Evolutionary conservation across 1,140 invertebrate genomes (phyloP).

Genomic region (Drosophila micromelanica): DNA sequence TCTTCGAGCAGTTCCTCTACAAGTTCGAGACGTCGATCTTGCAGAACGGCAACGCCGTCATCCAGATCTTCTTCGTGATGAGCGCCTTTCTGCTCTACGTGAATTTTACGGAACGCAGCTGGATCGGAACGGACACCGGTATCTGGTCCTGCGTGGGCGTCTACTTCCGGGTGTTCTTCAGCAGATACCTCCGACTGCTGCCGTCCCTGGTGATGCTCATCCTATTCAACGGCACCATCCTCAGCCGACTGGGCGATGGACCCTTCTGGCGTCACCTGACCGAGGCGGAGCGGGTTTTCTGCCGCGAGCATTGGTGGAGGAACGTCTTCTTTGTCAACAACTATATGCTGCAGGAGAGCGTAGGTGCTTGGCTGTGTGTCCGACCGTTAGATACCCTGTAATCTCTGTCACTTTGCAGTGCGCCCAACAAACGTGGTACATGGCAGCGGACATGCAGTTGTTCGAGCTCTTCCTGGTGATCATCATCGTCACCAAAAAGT

Average conservation of each 20-base stretch:
- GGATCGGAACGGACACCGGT: slow-evolving; percentile 29
- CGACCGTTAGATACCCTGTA: background rate
- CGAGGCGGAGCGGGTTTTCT: slow-evolving; percentile 85
- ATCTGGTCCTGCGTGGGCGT: slow-evolving; percentile 37
- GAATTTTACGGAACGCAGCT: slow-evolving; percentile 83
- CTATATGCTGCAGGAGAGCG: slow-evolving; percentile 81
- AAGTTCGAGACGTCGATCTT: slow-evolving; percentile 71
- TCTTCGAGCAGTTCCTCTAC: slow-evolving; percentile 65
- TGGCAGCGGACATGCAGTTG: slow-evolving; percentile 90
- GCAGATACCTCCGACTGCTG: slow-evolving; percentile 85
- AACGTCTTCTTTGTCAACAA: slow-evolving; percentile 89
- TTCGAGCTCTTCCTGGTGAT: slow-evolving; percentile 87
- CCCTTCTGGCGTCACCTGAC: slow-evolving; percentile 85
- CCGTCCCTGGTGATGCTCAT: slow-evolving; percentile 85
- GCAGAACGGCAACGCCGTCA: slow-evolving; percentile 85
- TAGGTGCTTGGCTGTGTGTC: slow-evolving; percentile 27
- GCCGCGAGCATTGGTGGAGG: slow-evolving; percentile 88
- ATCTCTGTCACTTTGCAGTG: slow-evolving; percentile 85
- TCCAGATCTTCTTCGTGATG: slow-evolving; percentile 86
- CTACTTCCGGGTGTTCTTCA: slow-evolving; percentile 76
- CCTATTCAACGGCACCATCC: slow-evolving; percentile 85
- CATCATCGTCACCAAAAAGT: slow-evolving; percentile 82
- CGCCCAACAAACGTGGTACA: slow-evolving; percentile 90
- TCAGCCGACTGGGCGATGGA: slow-evolving; percentile 84
- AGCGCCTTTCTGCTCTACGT: slow-evolving; percentile 85